phyloP scores from a whole-genome alignment of 2,797 vertebrate genomes.

The Silurus aristotelis region DNA sequence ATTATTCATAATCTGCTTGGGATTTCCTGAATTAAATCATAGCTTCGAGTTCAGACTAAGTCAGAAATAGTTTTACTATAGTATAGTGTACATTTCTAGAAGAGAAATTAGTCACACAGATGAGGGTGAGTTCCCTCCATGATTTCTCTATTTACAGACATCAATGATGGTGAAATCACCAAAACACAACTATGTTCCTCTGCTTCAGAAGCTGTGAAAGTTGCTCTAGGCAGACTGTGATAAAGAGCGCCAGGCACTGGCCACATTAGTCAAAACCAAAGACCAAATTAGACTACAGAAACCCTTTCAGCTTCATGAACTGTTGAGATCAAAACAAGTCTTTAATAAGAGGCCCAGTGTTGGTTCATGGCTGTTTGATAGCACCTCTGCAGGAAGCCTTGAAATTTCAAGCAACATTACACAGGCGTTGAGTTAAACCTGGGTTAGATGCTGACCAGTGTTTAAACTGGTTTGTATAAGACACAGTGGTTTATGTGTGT shows the following conservation, averaged over 20 bases:
- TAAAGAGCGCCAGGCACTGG: neutral
- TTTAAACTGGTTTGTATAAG: neutral
- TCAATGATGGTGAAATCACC: neutral
- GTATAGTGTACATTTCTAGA: neutral
- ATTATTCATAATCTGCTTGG: neutral
- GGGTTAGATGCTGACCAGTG: neutral
- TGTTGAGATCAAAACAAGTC: neutral
- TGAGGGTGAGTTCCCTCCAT: neutral
- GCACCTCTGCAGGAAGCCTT: neutral
- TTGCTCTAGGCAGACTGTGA: neutral
- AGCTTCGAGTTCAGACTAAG: neutral
- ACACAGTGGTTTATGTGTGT: slow-evolving; percentile 9
- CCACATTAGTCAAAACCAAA: slow-evolving; percentile 15
- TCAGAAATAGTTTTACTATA: neutral
- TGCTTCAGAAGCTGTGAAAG: neutral
- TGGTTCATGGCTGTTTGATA: neutral
- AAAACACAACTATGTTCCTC: neutral
- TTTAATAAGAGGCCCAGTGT: neutral
- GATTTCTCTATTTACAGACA: neutral
- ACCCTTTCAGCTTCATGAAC: neutral
- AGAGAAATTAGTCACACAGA: neutral
- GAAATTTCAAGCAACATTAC: neutral
- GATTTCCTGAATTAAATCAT: neutral
- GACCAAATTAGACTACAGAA: neutral
- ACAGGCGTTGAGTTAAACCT: neutral